Percentiles rank a stretch among this genome's conserved stretches.
Evolutionary conservation across 2,113 vertebrate species (phyloP).

Genomic region (Corythaixoides concolor): DNA sequence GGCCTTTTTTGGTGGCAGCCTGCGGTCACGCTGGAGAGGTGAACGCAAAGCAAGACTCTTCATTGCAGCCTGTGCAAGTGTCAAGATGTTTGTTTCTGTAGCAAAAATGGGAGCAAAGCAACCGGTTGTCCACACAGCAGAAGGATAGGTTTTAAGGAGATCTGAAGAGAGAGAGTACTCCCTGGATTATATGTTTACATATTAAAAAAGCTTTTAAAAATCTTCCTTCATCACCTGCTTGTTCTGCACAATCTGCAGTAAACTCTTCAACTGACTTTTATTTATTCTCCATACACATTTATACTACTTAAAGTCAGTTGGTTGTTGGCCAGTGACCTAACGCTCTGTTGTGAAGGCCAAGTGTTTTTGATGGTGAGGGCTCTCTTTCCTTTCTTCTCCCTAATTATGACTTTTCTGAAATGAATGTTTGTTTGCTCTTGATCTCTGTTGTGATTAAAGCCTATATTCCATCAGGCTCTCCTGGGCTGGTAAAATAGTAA

Average conservation of each 20-base stretch:
- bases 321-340: background rate
- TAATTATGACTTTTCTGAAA: conserved; percentile 14
- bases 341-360: background rate
- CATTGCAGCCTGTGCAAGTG: background rate
- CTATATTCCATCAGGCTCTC: background rate
- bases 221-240: background rate
- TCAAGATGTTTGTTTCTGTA: background rate
- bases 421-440: background rate
- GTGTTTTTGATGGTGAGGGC: background rate
- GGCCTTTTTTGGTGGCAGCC: background rate
- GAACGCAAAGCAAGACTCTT: accelerated
- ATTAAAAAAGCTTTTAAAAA: background rate
- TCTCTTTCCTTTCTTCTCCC: background rate
- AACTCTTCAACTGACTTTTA: background rate
- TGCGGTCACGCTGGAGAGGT: background rate
- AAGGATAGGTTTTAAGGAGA: background rate
- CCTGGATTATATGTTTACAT: background rate
- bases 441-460: conserved; percentile 11
- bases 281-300: background rate
- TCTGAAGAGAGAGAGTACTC: background rate
- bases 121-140: background rate
- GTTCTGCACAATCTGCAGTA: background rate
- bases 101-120: background rate
- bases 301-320: background rate
- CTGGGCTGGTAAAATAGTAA: background rate